These are phyloP conservation scores for Phoenoteleia sp. DNA, from an alignment of 2,888 invertebrate genomes.

Conservation along the genomic window DNA sequence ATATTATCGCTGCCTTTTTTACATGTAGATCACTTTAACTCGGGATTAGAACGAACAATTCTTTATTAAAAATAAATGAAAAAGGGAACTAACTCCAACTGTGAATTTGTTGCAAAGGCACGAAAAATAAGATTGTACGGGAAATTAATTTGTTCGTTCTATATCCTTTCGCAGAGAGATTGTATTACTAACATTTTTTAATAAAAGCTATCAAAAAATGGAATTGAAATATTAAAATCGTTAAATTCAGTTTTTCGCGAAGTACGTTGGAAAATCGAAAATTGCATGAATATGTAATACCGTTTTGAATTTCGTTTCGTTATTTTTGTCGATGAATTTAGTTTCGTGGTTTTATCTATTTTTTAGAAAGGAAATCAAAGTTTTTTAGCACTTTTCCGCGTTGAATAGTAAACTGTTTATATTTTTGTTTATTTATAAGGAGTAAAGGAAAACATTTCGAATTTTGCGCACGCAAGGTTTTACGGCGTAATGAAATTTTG, in stretches of 20 bases:
- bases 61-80: neutral
- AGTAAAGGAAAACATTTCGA: neutral
- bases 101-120: constrained; percentile 1
- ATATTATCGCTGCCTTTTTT: no score
- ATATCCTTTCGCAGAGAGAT: constrained; percentile 10
- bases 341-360: neutral
- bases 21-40: no score
- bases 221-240: constrained; percentile 14
- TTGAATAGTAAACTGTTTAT: neutral
- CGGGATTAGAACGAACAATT: no score
- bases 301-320: neutral
- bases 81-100: neutral
- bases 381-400: neutral
- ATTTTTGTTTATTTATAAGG: neutral
- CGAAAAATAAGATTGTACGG: constrained; percentile 15
- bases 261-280: neutral
- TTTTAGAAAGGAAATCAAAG: neutral
- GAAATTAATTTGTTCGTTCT: constrained; percentile 39
- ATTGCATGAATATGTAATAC: neutral
- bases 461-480: neutral
- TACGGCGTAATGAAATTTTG: neutral
- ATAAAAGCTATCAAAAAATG: constrained; percentile 15
- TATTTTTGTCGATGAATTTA: neutral
- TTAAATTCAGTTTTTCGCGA: constrained; percentile 12
- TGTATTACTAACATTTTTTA: constrained; percentile 24